A percentile compares a stretch with the other conserved stretches of the same genome.
These are phyloP conservation scores for Sphaerodactylus townsendi DNA, from an alignment of 2,113 vertebrate species.

Conservation along the genomic window DNA sequence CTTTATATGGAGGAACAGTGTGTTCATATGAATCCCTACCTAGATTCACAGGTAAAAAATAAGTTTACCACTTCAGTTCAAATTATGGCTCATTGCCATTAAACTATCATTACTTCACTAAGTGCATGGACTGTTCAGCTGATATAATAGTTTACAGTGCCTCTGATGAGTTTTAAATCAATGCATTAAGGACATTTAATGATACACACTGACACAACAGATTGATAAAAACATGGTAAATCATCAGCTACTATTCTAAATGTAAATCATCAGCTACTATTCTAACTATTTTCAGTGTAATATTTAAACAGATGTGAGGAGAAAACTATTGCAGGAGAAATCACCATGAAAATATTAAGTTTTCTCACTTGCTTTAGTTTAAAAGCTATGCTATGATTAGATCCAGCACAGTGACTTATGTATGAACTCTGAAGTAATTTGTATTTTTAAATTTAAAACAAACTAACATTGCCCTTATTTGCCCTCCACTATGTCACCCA, in stretches of 20 bases:
- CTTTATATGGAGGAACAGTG: no score
- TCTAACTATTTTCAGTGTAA: conserved; percentile 10
- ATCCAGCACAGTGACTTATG: conserved; percentile 7
- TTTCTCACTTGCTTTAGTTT: not conserved
- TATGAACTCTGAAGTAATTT: conserved; percentile 18
- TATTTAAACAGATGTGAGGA: conserved; percentile 2
- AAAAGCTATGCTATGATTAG: not conserved
- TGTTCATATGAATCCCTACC: no score
- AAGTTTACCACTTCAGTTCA: not conserved
- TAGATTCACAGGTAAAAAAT: no score
- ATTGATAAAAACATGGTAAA: not conserved
- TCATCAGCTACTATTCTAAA: not conserved
- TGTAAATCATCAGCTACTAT: conserved; percentile 13
- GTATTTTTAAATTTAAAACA: conserved; percentile 16
- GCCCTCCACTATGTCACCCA: not conserved
- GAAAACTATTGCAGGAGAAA: conserved; percentile 2
- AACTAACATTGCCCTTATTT: not conserved
- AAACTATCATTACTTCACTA: conserved; percentile 21
- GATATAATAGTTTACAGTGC: conserved; percentile 8
- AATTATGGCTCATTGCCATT: not conserved
- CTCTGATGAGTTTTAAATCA: conserved; percentile 19
- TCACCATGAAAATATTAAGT: not conserved
- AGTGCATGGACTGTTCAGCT: conserved; percentile 17
- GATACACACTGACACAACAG: conserved; percentile 3
- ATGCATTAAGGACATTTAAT: not conserved